A percentile compares a stretch with the other conserved stretches of the same genome.
Conservation (phyloP, 2,797 vertebrate genomes). For the Catostomus latipinnis region DNA sequence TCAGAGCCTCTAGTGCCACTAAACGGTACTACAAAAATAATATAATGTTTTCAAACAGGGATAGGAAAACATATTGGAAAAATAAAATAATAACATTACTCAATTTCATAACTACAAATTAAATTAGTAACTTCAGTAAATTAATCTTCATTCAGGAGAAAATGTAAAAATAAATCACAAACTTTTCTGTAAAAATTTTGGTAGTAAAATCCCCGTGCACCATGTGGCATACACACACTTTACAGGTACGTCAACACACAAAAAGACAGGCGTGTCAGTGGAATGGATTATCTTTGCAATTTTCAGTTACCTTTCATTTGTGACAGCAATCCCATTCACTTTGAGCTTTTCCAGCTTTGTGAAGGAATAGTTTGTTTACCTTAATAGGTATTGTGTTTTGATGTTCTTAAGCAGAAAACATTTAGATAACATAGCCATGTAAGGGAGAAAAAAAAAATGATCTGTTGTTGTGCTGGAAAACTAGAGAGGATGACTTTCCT, state of each 20-base stretch:
- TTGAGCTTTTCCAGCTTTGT: conserved; percentile 57
- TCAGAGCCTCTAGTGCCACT: too few species aligned
- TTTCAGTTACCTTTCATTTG: conserved; percentile 72
- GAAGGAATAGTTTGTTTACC: conserved; percentile 69
- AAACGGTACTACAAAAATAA: too few species aligned
- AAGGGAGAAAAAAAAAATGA: conserved; percentile 55
- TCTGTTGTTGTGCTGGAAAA: conserved; percentile 51
- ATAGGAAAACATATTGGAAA: too few species aligned
- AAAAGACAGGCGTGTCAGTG: conserved; percentile 55
- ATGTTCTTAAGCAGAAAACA: conserved; percentile 68
- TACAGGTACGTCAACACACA: background rate
- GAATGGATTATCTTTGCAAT: conserved; percentile 72
- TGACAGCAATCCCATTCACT: conserved; percentile 67
- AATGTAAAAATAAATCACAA: too few species aligned
- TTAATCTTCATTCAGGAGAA: too few species aligned
- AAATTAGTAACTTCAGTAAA: too few species aligned
- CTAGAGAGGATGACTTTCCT: conserved; percentile 55
- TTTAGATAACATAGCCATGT: conserved; percentile 64
- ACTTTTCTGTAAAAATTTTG: too few species aligned
- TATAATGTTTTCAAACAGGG: too few species aligned
- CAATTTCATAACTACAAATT: too few species aligned
- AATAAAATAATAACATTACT: too few species aligned
- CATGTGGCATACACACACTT: conserved; percentile 58
- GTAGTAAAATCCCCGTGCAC: conserved; percentile 38
- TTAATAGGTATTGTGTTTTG: conserved; percentile 65